Evolutionary conservation across 2,888 invertebrate genomes (phyloP).

Genomic region (Tachina grossa): DNA sequence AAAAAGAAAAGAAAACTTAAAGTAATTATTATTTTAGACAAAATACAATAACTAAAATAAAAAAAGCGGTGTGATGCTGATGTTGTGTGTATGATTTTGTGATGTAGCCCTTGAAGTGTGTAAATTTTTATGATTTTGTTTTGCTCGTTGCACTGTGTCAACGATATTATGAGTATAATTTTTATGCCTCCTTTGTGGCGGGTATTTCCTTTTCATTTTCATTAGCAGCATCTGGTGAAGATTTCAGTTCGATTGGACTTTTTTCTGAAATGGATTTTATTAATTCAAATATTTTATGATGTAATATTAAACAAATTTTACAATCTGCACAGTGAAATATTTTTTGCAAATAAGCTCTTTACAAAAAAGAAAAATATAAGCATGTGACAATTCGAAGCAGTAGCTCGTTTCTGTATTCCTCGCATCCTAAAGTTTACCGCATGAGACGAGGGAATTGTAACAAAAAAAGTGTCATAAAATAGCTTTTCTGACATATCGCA

Average conservation of each 20-base stretch:
- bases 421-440: too few species aligned
- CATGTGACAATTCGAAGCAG: too few species aligned
- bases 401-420: too few species aligned
- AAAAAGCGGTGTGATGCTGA: conserved; percentile 66
- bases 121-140: conserved; percentile 4
- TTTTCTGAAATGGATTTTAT: conserved; percentile 6
- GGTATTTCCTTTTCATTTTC: conserved; percentile 41
- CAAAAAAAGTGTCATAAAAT: too few species aligned
- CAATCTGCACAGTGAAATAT: background rate
- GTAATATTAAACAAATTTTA: too few species aligned
- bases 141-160: background rate
- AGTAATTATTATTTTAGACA: conserved; percentile 72
- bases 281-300: too few species aligned
- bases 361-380: background rate
- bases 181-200: conserved; percentile 62
- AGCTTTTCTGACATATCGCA: too few species aligned
- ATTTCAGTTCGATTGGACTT: conserved; percentile 19
- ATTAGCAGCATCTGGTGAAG: background rate
- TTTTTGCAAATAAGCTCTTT: background rate
- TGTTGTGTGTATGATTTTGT: conserved; percentile 70
- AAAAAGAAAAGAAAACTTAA: conserved; percentile 29
- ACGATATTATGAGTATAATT: background rate
- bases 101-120: conserved; percentile 46
- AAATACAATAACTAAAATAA: conserved; percentile 61
- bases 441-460: too few species aligned